Evolutionary conservation across 2,113 vertebrate genomes (phyloP).

Genomic region (Nerophis ophidion): DNA sequence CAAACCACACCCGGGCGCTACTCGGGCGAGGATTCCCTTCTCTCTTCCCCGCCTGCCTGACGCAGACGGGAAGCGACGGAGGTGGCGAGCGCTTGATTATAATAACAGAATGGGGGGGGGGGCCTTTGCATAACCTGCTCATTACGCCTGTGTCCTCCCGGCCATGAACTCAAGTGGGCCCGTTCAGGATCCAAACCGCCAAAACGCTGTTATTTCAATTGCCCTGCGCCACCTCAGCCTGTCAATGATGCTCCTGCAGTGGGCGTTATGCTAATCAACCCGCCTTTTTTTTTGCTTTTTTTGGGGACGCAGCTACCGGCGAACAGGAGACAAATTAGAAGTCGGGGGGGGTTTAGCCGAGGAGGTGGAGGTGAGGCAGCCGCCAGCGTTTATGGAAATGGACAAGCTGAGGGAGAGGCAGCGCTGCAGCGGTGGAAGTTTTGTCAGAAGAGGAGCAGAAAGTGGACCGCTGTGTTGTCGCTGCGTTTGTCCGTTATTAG

Average conservation of each 20-base stretch:
- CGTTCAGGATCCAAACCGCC: conserved; percentile 77
- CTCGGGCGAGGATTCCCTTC: conserved; percentile 65
- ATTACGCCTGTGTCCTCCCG: conserved; percentile 61
- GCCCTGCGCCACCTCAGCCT: conserved; percentile 80
- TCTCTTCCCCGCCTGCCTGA: conserved; percentile 57
- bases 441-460: conserved; percentile 43
- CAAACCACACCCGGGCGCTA: conserved; percentile 64
- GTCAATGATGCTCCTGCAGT: conserved; percentile 76
- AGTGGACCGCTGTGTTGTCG: conserved; percentile 5
- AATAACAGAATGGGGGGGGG: conserved; percentile 76
- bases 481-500: conserved; percentile 51
- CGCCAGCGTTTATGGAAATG: conserved; percentile 80
- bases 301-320: conserved; percentile 47
- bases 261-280: conserved; percentile 74
- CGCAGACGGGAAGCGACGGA: conserved; percentile 39
- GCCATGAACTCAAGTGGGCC: conserved; percentile 65
- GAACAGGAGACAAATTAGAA: conserved; percentile 64
- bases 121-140: conserved; percentile 75
- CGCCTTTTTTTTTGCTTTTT: conserved; percentile 49
- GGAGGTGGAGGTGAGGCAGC: conserved; percentile 71
- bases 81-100: conserved; percentile 71
- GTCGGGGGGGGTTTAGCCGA: conserved; percentile 74
- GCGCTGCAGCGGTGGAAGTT: conserved; percentile 2
- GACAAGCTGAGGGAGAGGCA: conserved; percentile 61
- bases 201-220: conserved; percentile 83